Evolutionary conservation across 2,113 vertebrate genomes (phyloP).

Genomic region (Malaclemys terrapin): DNA sequence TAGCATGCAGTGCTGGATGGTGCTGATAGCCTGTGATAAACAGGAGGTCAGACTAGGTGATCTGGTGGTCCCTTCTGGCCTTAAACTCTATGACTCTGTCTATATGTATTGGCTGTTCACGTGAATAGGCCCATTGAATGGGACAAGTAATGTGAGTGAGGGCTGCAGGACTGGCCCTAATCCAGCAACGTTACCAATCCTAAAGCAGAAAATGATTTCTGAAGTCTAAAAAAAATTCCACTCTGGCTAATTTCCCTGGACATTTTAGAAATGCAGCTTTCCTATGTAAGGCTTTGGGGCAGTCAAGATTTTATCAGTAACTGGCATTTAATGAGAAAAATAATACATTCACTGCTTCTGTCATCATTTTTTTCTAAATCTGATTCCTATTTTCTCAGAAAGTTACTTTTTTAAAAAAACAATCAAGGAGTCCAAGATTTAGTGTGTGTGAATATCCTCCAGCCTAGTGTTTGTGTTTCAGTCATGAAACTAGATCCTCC

Average conservation of each 20-base stretch:
- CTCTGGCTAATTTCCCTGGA: neutral
- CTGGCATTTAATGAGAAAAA: constrained; percentile 45
- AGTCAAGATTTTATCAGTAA: constrained; percentile 34
- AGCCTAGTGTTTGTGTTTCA: neutral
- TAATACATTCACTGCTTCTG: constrained; percentile 42
- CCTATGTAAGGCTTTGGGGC: constrained; percentile 43
- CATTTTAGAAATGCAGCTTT: constrained; percentile 33
- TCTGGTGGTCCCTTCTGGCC: neutral
- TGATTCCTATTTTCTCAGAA: constrained; percentile 24
- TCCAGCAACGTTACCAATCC: neutral
- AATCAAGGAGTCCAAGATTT: neutral
- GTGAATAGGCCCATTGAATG: neutral
- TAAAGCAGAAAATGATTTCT: constrained; percentile 24
- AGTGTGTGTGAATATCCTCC: neutral
- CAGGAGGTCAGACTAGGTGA: neutral
- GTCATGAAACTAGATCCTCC: neutral
- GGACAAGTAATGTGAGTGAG: neutral
- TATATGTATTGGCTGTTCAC: neutral
- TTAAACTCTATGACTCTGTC: neutral
- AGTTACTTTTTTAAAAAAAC: neutral
- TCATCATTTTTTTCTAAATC: constrained; percentile 57
- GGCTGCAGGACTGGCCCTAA: neutral
- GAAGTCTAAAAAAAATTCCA: constrained; percentile 27
- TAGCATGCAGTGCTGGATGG: neutral
- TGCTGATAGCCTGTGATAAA: neutral